Base-by-base conservation (phyloP, 2,888 invertebrate genomes). In the Dione juno region DNA sequence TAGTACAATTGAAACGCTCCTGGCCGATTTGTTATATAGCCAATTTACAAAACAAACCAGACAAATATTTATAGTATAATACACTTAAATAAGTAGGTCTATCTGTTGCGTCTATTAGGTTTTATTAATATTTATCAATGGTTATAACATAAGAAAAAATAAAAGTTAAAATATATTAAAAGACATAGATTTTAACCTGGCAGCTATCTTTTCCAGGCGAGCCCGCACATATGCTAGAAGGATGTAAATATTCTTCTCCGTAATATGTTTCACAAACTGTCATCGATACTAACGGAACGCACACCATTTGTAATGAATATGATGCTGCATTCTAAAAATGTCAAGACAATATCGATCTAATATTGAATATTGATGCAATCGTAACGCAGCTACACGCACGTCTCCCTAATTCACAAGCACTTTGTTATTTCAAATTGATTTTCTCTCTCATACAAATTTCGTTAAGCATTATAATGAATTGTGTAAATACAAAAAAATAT, bases 281-380 rank as follows among this genome's bases (percentile, higher is more conserved):
- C 35, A 16, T 41, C n/a, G 71, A 68, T 5, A 72, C 50, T 14
- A 72, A 58, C 5, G 61, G 65, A 16, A 79, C 67, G 48, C 79
- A 79, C 3, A 77, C 77, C 76, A 76, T 74, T 58, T 72, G 69
- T 45, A 79, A 43, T 8, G 59, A 64, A 5, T 19, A 57, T 2
- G 77, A 69, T 3, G 66, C 35, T 40, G 57, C 48, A n/a, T 71
- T 40, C 76, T 77, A 70, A 37, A 72, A 76, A 65, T 61, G 10
- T 28, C 52, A 6, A 37, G 28, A 3, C 2, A 28, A 28, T 28
- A n/a, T n/a, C n/a, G n/a, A n/a, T n/a, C n/a, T n/a, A n/a, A n/a
- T n/a, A n/a, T n/a, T n/a, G 16, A 9, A 9, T 16, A 48, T 8
- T 48, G 16, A 16, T 48, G n/a, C 1, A 19, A 48, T 16, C n/a